These are phyloP conservation scores for Diglossa cyanea DNA, from an alignment of 2,797 vertebrate species.

Conservation along the genomic window DNA sequence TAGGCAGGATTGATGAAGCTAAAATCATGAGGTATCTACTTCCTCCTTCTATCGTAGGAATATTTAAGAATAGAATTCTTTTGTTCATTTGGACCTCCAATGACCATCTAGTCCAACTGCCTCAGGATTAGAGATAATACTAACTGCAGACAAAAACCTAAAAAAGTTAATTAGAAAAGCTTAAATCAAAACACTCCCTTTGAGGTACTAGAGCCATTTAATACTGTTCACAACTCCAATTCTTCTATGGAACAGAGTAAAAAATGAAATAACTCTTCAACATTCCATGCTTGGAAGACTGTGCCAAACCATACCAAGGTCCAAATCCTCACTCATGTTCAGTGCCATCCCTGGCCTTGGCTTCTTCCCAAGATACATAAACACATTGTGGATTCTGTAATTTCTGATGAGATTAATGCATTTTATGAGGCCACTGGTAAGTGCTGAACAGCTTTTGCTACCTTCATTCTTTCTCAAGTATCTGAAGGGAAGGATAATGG, in stretches of 20 bases:
- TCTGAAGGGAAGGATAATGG: background rate
- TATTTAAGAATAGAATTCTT: background rate
- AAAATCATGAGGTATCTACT: background rate
- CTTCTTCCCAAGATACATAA: background rate
- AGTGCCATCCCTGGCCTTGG: background rate
- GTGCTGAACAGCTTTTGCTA: background rate
- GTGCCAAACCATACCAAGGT: rapidly evolving
- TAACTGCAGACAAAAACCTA: background rate
- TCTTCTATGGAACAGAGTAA: background rate
- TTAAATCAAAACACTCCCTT: background rate
- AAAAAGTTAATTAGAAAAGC: background rate
- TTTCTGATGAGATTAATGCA: background rate
- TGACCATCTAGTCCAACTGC: background rate
- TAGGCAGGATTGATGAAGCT: background rate
- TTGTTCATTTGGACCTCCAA: background rate
- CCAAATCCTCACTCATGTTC: background rate
- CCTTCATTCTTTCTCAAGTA: background rate
- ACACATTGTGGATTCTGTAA: background rate
- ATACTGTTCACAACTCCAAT: background rate
- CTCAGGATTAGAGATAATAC: background rate
- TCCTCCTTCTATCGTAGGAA: background rate
- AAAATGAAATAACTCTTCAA: background rate
- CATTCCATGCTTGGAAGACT: background rate
- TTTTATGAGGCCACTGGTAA: background rate
- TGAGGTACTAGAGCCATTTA: background rate